Base-by-base conservation (phyloP, 2,113 vertebrate genomes). In the Nothocercus nigrocapillus region DNA sequence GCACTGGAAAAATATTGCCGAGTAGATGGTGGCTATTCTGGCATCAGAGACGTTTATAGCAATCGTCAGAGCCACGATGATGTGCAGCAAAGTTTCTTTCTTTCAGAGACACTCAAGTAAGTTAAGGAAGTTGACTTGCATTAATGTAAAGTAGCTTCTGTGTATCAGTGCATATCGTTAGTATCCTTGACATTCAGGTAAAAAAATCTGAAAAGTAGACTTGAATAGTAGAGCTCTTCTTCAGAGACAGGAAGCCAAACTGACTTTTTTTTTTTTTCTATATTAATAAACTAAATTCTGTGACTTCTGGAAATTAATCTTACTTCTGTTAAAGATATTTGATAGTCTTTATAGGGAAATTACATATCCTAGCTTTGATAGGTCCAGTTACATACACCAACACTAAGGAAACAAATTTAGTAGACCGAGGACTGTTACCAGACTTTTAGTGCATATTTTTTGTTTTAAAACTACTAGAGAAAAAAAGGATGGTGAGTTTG, bases 21-120 rank as follows among this genome's bases (percentile, higher is more conserved):
- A 94, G 98, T 99, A 21, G 99, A 98, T 0, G 99, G 98, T 36
- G 99, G 99, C 81, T 99, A 99, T 97, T 99, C 99, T 21, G 99
- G 99, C 47, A 77, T 99, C 53, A 97, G 98, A 77, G 99, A 99
- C 63, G 99, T 99, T 94, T 99, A 99, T 95, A 97, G 94, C 25
- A 95, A 63, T 13, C 96, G 89, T 7, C 98, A 99, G 49, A 99
- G 82, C 93, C 98, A 99, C 15, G 99, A 99, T 7, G 99, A 99
- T 6, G 99, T 99, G 15, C 99, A 99, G 85, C 99, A 99, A 97
- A 99, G 99, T 96, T 99, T 99, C 98, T 99, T 98, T 98, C 96
- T 99, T 94, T 99, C 99, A 24, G 99, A 99, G 97, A 99, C 99
- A 2, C 98, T 99, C 73, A 99, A 99, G 99, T 99, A 98, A 99